Percentiles rank a stretch among this genome's conserved stretches.
These are phyloP conservation scores for Neomonachus schauinslandi DNA, from an alignment of 2,113 vertebrate genomes.

Conservation along the genomic window DNA sequence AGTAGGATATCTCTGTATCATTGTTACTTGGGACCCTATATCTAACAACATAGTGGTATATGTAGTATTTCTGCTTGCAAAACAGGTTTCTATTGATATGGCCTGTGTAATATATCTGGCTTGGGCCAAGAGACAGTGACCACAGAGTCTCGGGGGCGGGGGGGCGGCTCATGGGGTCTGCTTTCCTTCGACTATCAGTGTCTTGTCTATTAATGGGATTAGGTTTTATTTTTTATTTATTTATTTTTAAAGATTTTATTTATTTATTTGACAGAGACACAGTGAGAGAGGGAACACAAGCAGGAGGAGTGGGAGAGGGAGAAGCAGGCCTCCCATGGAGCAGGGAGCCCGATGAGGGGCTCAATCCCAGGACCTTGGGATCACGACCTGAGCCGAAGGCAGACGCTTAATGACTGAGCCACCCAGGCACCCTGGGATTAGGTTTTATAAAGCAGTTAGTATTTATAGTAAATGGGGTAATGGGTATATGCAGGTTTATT, in stretches of 20 bases:
- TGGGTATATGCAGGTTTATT: neutral
- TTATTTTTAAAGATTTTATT: too few relatives aligned
- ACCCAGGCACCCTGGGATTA: too few relatives aligned
- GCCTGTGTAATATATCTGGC: neutral
- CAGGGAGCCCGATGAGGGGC: too few relatives aligned
- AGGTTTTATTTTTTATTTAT: too few relatives aligned
- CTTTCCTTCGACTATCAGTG: neutral
- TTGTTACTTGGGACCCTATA: neutral
- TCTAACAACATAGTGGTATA: neutral
- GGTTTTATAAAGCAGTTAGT: neutral
- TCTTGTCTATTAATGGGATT: neutral
- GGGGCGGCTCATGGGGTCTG: neutral
- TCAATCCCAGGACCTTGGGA: too few relatives aligned
- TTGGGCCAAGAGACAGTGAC: neutral
- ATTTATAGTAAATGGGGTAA: neutral
- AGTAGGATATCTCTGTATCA: neutral
- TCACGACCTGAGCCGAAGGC: too few relatives aligned
- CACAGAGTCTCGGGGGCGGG: neutral
- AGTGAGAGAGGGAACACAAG: too few relatives aligned
- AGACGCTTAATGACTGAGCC: too few relatives aligned
- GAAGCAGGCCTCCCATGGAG: too few relatives aligned
- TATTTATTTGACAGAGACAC: too few relatives aligned
- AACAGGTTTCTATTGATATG: neutral
- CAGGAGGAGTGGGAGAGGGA: too few relatives aligned
- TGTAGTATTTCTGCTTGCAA: neutral